Evolutionary conservation across 2,113 vertebrate genomes (phyloP), one percentile per base, ranked within the genome.

Genomic region (Todiramphus chloris): DNA sequence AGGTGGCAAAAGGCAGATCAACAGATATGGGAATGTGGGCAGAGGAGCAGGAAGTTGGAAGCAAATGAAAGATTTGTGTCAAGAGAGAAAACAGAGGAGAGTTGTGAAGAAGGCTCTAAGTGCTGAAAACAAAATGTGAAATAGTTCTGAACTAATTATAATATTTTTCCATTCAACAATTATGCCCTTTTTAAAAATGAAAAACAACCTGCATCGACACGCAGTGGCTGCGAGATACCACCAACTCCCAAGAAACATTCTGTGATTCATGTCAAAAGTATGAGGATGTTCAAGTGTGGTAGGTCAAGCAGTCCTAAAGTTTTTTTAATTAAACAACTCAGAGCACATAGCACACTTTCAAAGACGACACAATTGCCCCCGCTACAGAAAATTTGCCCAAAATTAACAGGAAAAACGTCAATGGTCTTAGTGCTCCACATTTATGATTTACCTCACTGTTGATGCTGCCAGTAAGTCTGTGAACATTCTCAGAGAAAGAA

Each of bases 11-110:
- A 95, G 53, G 86, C 80, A 96, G 96, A 96, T 97, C 50, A 84
- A 92, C 83, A 89, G 96, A 95, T 95, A 97, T 0, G 9, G 51
- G 83, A 94, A 78, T 0, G 60, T 89, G 83, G 90, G 95, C 73
- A 93, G 83, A 92, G 31, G 15, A 93, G 93, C 70, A 91, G 89
- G 96, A 96, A 96, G 94, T 6, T 96, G 96, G 92, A 97, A 94
- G 69, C 90, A 93, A 93, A 96, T 97, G 83, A 97, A 97, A 97
- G 92, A 82, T 84, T 62, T 46, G 35, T 2, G 1, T 96, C 53
- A 81, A 95, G 83, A 75, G 93, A 73, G 70, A 86, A 97, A 76
- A 3, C 3, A 78, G 59, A 81, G 13, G 67, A 85, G 55, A 83
- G 87, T 46, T 92, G 69, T 43, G 50, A 92, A 78, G 86, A 87